phyloP scores from a whole-genome alignment of 1,140 invertebrate species.

The Leptestheria dahalacensis region DNA sequence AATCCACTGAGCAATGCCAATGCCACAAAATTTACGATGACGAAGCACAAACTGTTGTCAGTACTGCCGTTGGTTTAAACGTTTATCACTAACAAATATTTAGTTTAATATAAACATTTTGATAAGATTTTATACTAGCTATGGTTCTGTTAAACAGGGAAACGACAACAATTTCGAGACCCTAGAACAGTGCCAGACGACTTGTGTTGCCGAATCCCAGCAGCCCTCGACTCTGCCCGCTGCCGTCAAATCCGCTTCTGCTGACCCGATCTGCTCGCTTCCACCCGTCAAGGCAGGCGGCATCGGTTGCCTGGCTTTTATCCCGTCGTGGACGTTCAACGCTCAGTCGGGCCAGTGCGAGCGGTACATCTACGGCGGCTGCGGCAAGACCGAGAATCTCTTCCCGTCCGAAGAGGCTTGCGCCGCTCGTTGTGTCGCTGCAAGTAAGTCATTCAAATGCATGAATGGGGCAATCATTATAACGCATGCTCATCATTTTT shows the following conservation, averaged over 20 bases:
- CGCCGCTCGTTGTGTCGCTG: constrained; percentile 16
- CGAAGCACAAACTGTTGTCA: no score
- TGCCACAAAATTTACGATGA: no score
- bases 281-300: not conserved
- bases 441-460: constrained; percentile 2
- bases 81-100: no score
- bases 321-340: constrained; percentile 14
- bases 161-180: constrained; percentile 61
- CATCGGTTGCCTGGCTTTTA: constrained; percentile 13
- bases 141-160: no score
- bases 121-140: no score
- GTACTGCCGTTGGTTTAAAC: no score
- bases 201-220: not conserved
- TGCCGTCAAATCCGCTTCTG: not conserved
- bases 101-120: no score
- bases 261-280: not conserved
- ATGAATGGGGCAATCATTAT: not conserved
- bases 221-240: not conserved
- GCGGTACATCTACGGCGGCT: constrained; percentile 25
- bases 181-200: constrained; percentile 47
- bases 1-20: no score
- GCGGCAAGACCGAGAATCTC: constrained; percentile 27
- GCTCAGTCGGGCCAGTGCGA: constrained; percentile 14
- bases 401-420: constrained; percentile 24
- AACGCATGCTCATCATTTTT: not conserved